These are phyloP conservation scores for Hydrozoanthus gracilis DNA, from an alignment of 92 coral and sea anemone species.

Conservation along the genomic window DNA sequence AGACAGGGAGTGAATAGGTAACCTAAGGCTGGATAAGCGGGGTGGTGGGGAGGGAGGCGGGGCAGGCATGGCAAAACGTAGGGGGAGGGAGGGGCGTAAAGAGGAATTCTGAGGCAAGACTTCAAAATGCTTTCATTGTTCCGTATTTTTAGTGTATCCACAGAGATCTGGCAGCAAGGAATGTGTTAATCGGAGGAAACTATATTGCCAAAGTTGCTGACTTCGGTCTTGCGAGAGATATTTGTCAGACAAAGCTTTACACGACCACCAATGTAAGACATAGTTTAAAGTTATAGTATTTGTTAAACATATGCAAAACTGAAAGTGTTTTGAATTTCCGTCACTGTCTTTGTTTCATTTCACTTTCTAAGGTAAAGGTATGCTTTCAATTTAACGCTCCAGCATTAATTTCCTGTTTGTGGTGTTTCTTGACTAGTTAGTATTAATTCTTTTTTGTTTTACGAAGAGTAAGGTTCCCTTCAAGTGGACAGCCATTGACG, in stretches of 20 bases:
- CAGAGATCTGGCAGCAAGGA: not conserved
- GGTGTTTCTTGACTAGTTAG: not conserved
- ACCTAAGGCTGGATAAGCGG: too few relatives aligned
- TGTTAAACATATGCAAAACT: too few relatives aligned
- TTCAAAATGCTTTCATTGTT: not conserved
- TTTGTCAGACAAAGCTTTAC: conserved; percentile 12
- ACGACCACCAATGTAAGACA: not conserved
- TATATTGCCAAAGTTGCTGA: conserved; percentile 30
- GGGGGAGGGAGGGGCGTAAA: not conserved
- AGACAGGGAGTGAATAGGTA: too few relatives aligned
- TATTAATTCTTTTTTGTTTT: not conserved
- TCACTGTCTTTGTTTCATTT: too few relatives aligned
- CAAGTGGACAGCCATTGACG: not conserved
- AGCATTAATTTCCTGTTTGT: not conserved
- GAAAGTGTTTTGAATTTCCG: too few relatives aligned
- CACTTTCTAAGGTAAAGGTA: too few relatives aligned
- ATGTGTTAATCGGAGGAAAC: conserved; percentile 13
- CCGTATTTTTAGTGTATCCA: conserved; percentile 10
- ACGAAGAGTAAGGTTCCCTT: not conserved
- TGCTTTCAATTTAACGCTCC: not conserved
- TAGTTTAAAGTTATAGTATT: too few relatives aligned
- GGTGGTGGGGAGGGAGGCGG: too few relatives aligned
- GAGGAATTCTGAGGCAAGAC: not conserved
- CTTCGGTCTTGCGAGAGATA: conserved; percentile 30
- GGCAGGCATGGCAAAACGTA: not conserved